A percentile compares a stretch with the other conserved stretches of the same genome.
Evolutionary conservation across 2,113 vertebrate genomes (phyloP).

Genomic region (Hiodon tergisus): DNA sequence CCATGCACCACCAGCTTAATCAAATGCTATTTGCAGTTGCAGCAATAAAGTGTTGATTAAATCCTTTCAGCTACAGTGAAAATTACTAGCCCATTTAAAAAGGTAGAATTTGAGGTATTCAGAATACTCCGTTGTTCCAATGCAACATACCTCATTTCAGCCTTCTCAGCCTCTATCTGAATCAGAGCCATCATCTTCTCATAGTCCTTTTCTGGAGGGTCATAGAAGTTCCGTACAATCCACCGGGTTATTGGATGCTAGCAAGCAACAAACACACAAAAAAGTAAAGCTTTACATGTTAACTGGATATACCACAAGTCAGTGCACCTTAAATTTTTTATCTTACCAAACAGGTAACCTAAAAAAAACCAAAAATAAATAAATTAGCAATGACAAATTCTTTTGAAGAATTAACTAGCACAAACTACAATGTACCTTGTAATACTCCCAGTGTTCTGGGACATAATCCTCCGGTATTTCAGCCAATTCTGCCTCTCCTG

Average conservation of each 20-base stretch:
- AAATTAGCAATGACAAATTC: no score
- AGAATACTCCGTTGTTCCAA: not conserved
- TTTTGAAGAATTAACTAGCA: no score
- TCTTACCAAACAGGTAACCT: not conserved
- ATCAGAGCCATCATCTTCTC: constrained; percentile 81
- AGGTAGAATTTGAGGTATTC: no score
- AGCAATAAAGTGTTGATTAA: not conserved
- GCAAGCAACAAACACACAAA: not conserved
- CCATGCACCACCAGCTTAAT: not conserved
- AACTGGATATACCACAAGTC: no score
- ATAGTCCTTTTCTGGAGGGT: constrained; percentile 81
- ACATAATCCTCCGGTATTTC: constrained; percentile 72
- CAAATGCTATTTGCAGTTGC: not conserved
- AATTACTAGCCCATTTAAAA: not conserved
- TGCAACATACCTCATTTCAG: constrained; percentile 67
- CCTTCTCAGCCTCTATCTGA: constrained; percentile 70
- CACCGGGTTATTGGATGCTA: constrained; percentile 93
- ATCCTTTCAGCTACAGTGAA: not conserved
- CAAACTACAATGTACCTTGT: constrained; percentile 47
- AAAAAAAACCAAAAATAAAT: not conserved
- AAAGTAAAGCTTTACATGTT: no score
- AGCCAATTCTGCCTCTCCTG: constrained; percentile 72
- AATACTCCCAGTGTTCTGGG: constrained; percentile 74
- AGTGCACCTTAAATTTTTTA: no score
- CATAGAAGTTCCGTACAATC: constrained; percentile 66